Conservation (phyloP, 2,888 invertebrate species). For the Sylvicola fuscatus region DNA sequence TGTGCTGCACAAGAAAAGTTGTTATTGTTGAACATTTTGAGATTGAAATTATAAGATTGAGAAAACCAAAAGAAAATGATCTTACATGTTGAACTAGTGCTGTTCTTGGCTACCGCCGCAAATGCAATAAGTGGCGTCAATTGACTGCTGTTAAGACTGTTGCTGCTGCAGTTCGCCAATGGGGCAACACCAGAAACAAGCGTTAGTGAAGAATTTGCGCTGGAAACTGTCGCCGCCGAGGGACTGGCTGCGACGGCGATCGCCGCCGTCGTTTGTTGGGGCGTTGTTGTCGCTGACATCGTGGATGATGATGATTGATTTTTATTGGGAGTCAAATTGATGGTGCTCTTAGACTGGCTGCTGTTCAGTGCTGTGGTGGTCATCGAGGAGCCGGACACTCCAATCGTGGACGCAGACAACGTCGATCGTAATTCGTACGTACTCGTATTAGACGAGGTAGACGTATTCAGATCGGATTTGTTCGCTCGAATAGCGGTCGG, state of each 20-base stretch:
- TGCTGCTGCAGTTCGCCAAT: conserved; percentile 14
- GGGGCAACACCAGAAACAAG: conserved; percentile 16
- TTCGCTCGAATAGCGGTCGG: conserved; percentile 62
- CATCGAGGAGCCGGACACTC: conserved; percentile 26
- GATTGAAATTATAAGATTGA: too few relatives aligned
- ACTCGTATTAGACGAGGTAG: conserved; percentile 7
- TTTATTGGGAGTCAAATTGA: conserved; percentile 25
- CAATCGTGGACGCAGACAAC: conserved; percentile 9
- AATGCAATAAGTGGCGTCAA: conserved; percentile 29
- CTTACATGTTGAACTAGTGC: conserved; percentile 20
- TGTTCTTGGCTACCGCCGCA: conserved; percentile 39
- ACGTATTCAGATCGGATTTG: conserved; percentile 11
- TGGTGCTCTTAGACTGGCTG: conserved; percentile 14
- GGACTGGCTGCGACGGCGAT: conserved; percentile 8
- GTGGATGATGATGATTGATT: conserved; percentile 15
- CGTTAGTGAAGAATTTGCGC: conserved; percentile 8
- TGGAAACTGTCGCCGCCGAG: conserved; percentile 15
- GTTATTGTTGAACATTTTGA: too few relatives aligned
- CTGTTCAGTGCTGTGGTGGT: conserved; percentile 26
- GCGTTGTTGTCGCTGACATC: conserved; percentile 26
- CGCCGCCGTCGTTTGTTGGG: conserved; percentile 23
- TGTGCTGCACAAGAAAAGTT: conserved; percentile 14
- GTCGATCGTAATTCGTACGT: conserved; percentile 11
- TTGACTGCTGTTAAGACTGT: conserved; percentile 20
- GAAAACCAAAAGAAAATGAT: conserved; percentile 1